Evolutionary conservation across 2,113 vertebrate genomes (phyloP).

Genomic region (Calonectris borealis): DNA sequence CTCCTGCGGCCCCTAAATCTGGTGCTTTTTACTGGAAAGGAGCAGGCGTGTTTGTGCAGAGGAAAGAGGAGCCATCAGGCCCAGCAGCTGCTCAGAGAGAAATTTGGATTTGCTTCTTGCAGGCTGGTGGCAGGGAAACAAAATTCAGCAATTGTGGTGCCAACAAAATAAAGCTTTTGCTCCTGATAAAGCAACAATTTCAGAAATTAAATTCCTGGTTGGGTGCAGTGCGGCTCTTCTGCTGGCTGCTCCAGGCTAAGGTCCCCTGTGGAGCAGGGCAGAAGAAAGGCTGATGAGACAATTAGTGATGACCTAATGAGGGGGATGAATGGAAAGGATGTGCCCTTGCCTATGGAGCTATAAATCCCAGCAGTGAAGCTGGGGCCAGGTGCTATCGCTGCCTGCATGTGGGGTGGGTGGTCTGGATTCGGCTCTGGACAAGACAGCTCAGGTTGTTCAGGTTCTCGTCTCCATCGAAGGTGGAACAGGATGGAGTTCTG

Average conservation of each 20-base stretch:
- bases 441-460: background rate
- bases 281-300: background rate
- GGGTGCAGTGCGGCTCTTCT: fast-evolving
- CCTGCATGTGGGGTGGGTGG: fast-evolving
- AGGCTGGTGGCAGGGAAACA: background rate
- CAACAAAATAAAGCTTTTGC: background rate
- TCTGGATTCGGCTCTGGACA: background rate
- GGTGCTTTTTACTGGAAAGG: background rate
- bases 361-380: background rate
- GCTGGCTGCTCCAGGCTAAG: background rate
- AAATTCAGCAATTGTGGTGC: background rate
- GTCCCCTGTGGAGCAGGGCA: background rate
- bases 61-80: background rate
- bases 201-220: background rate
- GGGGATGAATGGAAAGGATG: background rate
- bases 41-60: background rate
- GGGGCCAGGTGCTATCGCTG: fast-evolving
- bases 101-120: background rate
- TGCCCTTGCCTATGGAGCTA: background rate
- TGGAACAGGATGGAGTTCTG: background rate
- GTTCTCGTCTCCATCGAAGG: fast-evolving
- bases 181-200: background rate
- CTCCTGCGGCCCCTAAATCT: background rate
- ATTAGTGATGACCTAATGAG: background rate
- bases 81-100: background rate